Percentiles rank a stretch among this genome's conserved stretches.
phyloP scores from a whole-genome alignment of 2,888 invertebrate genomes.

The Seladonia tumulorum region DNA sequence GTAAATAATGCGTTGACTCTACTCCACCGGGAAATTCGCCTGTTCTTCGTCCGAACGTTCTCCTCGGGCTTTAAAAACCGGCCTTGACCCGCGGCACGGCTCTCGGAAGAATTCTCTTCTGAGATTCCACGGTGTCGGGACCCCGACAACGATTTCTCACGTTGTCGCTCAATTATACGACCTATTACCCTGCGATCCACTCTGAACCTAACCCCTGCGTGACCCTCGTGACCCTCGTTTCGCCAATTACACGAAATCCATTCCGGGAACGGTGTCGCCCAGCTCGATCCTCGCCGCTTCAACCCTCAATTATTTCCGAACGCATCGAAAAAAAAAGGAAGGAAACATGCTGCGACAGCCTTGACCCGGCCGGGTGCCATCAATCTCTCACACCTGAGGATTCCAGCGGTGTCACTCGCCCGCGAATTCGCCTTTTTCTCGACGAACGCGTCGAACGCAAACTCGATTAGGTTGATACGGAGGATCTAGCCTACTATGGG shows the following conservation, averaged over 20 bases:
- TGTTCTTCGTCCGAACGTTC: not conserved
- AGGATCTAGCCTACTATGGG: no score
- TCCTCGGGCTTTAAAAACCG: slow-evolving; percentile 6
- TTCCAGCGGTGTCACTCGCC: not conserved
- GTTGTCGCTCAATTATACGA: slow-evolving; percentile 15
- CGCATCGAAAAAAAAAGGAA: not conserved
- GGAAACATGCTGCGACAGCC: not conserved
- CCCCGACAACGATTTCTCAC: slow-evolving; percentile 5
- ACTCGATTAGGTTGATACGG: not conserved
- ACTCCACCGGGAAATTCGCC: no score
- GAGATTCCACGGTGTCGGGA: slow-evolving; percentile 13
- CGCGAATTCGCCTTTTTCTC: not conserved
- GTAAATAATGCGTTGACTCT: no score
- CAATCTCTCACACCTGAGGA: not conserved
- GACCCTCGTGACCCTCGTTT: slow-evolving; percentile 2
- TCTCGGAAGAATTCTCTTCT: slow-evolving; percentile 12
- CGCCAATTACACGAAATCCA: slow-evolving; percentile 1
- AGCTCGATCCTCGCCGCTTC: not conserved
- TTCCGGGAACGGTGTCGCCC: not conserved
- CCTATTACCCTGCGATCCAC: slow-evolving; percentile 18
- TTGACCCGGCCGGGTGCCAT: not conserved
- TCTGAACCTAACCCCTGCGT: not conserved
- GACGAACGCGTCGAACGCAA: not conserved
- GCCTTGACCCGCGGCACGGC: slow-evolving; percentile 37
- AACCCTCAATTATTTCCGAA: not conserved